Evolutionary conservation across 2,888 invertebrate genomes (phyloP).

Genomic region (Caenorhabditis angaria): DNA sequence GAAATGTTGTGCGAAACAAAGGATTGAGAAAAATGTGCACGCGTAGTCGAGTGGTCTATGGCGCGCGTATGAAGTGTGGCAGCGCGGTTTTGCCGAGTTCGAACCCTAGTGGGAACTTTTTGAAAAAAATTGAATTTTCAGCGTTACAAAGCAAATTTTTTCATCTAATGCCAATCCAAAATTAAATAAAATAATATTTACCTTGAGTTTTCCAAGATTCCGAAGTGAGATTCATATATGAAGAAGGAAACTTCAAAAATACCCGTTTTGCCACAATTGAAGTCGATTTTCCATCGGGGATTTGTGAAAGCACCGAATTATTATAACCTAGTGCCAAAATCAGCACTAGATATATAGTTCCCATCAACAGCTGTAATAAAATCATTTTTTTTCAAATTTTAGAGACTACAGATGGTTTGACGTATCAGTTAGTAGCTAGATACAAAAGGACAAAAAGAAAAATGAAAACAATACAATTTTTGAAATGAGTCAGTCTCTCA

Average conservation of each 20-base stretch:
- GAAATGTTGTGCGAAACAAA: too few species aligned
- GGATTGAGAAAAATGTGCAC: too few species aligned
- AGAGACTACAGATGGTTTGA: too few species aligned
- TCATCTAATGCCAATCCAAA: not conserved
- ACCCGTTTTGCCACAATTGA: constrained; percentile 34
- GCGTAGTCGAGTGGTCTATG: too few species aligned
- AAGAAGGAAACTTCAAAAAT: constrained; percentile 45
- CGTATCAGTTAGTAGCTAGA: too few species aligned
- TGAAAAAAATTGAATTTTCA: constrained; percentile 5
- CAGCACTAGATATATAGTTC: not conserved
- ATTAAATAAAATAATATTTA: constrained; percentile 1
- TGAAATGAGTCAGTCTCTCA: too few species aligned
- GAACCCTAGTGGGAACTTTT: constrained; percentile 10
- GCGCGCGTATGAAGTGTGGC: too few species aligned
- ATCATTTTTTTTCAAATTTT: too few species aligned
- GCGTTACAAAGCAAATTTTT: not conserved
- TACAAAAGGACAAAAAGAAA: too few species aligned
- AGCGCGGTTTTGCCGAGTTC: too few species aligned
- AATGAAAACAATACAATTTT: too few species aligned
- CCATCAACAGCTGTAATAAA: too few species aligned
- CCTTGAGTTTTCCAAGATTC: constrained; percentile 47
- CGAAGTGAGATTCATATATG: constrained; percentile 46
- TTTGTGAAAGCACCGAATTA: not conserved
- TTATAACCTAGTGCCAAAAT: not conserved
- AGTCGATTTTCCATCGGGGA: not conserved